A percentile compares a stretch with the other conserved stretches of the same genome.
These are phyloP conservation scores for Prolemur simus DNA, from an alignment of 2,113 vertebrate species.

Conservation along the genomic window DNA sequence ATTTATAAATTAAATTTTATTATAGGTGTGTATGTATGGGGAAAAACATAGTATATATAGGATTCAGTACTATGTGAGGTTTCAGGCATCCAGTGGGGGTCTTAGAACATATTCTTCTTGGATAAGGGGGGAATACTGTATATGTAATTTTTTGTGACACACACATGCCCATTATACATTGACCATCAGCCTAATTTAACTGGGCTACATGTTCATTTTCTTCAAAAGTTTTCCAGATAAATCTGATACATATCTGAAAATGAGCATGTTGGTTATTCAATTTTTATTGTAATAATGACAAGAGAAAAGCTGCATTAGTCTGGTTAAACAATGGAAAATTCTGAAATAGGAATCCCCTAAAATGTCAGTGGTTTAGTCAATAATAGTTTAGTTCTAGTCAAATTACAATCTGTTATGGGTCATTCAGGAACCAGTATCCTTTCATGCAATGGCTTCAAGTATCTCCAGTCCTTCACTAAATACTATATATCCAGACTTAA, in stretches of 20 bases:
- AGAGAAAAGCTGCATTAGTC: background rate
- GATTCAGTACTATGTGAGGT: background rate
- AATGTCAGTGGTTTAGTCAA: background rate
- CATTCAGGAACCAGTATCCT: background rate
- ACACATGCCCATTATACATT: background rate
- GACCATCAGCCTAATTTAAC: background rate
- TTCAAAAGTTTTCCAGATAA: background rate
- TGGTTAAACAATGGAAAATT: background rate
- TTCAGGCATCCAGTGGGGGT: background rate
- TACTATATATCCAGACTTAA: background rate
- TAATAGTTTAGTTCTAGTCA: background rate
- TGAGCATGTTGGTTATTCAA: background rate
- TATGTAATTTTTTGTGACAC: background rate
- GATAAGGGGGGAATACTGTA: background rate
- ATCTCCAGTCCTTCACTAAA: background rate
- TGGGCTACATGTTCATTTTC: background rate
- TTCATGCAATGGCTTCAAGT: background rate
- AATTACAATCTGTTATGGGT: background rate
- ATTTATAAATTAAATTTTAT: background rate
- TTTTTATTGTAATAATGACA: background rate
- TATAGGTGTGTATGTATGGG: background rate
- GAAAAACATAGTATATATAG: background rate
- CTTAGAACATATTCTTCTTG: background rate
- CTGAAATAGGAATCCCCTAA: background rate
- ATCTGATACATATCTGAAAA: background rate